phyloP scores from a whole-genome alignment of 2,113 vertebrate genomes.

The Chloropsis hardwickii region DNA sequence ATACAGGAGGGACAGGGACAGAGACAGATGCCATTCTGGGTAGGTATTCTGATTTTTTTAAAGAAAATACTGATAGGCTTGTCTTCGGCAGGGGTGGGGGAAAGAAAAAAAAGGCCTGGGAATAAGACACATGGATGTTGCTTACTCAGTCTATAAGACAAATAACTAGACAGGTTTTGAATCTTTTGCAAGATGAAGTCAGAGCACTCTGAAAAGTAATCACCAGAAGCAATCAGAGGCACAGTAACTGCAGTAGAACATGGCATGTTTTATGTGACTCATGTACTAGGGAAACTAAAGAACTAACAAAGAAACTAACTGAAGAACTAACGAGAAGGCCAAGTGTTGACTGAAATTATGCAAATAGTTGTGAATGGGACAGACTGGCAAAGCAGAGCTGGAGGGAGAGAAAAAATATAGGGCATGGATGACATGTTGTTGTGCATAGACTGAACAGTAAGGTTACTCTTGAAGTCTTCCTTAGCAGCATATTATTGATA shows the following conservation, averaged over 20 bases:
- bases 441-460: not conserved
- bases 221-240: not conserved
- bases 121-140: not conserved
- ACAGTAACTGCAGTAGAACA: not conserved
- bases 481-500: not conserved
- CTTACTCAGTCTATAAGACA: not conserved
- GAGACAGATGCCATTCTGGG: constrained; percentile 88
- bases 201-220: not conserved
- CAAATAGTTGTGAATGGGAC: not conserved
- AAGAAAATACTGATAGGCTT: not conserved
- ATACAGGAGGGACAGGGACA: constrained; percentile 77
- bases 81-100: not conserved
- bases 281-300: not conserved
- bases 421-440: not conserved
- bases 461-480: not conserved
- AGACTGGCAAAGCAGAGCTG: not conserved
- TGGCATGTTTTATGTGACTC: not conserved
- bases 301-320: not conserved
- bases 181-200: not conserved
- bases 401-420: not conserved
- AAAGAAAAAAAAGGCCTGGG: not conserved
- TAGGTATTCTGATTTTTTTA: constrained; percentile 41
- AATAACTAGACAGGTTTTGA: not conserved
- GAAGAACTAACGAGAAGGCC: not conserved
- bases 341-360: not conserved